phyloP scores from a whole-genome alignment of 1,140 invertebrate genomes.

The Drosophila virilis region DNA sequence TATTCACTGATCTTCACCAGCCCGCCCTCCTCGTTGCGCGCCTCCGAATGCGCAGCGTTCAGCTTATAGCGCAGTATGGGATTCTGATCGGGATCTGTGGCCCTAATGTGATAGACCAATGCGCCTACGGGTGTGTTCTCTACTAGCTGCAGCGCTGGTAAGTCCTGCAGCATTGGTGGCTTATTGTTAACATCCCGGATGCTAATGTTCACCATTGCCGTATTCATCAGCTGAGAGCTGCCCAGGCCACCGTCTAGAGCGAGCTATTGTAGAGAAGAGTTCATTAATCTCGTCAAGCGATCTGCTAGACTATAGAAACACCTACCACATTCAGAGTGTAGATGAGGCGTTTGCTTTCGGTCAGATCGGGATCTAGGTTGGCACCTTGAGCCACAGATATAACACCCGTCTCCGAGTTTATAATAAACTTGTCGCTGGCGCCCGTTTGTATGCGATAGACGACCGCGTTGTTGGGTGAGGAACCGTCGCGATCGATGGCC shows the following conservation, averaged over 20 bases:
- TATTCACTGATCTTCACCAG: conserved; percentile 89
- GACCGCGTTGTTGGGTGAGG: conserved; percentile 93
- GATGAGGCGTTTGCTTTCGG: conserved; percentile 88
- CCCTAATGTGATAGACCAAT: conserved; percentile 88
- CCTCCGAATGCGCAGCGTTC: conserved; percentile 89
- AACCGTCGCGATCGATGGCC: conserved; percentile 93
- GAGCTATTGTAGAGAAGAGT: conserved; percentile 70
- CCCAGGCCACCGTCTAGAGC: conserved; percentile 95
- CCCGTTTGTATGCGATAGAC: conserved; percentile 95
- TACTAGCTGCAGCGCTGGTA: conserved; percentile 86
- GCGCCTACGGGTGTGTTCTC: conserved; percentile 93
- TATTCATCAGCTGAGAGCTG: conserved; percentile 89
- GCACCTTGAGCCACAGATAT: conserved; percentile 94
- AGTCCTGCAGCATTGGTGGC: conserved; percentile 89
- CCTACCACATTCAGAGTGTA: conserved; percentile 89
- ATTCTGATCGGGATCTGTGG: conserved; percentile 91
- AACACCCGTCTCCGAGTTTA: conserved; percentile 91
- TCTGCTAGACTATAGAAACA: conserved; percentile 3
- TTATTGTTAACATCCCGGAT: conserved; percentile 97
- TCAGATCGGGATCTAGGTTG: conserved; percentile 94
- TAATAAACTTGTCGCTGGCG: conserved; percentile 96
- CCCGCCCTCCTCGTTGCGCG: conserved; percentile 91
- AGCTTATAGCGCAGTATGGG: conserved; percentile 91
- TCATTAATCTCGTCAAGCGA: neutral
- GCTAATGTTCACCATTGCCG: conserved; percentile 91